Evolutionary conservation across 2,888 invertebrate species (phyloP).

Genomic region (Leucozona laternaria): DNA sequence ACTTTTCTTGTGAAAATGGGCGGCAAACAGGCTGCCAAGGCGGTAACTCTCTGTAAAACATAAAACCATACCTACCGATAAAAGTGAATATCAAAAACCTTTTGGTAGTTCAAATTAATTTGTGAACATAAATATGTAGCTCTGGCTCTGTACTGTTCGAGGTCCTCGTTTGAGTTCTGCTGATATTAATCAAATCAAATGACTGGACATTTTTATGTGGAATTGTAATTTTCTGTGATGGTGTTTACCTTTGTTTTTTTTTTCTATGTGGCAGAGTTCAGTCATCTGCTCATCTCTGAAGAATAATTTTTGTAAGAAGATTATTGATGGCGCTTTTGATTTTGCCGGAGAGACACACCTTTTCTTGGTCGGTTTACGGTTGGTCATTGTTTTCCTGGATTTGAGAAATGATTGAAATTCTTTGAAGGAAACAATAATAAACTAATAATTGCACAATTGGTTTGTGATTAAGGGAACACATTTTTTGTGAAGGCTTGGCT

Average conservation of each 20-base stretch:
- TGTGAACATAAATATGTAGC: constrained; percentile 3
- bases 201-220: constrained; percentile 41
- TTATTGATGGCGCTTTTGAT: constrained; percentile 15
- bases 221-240: constrained; percentile 6
- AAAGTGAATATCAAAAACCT: background rate
- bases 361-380: background rate
- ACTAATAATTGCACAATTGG: background rate
- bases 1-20: constrained; percentile 70
- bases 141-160: background rate
- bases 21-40: constrained; percentile 30
- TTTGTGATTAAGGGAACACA: background rate
- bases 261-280: background rate
- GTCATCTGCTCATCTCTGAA: constrained; percentile 10
- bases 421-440: background rate
- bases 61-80: background rate
- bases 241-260: background rate
- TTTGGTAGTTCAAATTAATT: constrained; percentile 47
- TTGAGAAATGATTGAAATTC: background rate
- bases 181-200: constrained; percentile 51
- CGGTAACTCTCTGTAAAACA: constrained; percentile 1
- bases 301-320: constrained; percentile 4
- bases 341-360: constrained; percentile 9
- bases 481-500: background rate
- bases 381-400: background rate
- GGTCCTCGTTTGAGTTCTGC: background rate